Conservation (phyloP, 2,113 vertebrate genomes). For the Morone chrysops region DNA sequence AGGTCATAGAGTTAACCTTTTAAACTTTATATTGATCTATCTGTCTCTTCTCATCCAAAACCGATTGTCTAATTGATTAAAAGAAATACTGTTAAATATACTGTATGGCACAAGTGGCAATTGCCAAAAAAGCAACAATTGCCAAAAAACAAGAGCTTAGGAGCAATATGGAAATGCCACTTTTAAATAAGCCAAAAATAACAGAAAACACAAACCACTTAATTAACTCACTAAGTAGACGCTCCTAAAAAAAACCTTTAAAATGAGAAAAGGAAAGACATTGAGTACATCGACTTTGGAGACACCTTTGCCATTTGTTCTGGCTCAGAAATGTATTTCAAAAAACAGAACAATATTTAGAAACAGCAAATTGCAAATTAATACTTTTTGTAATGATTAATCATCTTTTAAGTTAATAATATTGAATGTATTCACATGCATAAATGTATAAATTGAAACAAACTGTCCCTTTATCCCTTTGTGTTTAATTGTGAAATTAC, state of each 20-base stretch:
- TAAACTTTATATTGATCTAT: background rate
- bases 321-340: background rate
- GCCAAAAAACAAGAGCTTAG: background rate
- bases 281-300: background rate
- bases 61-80: background rate
- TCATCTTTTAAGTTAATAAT: background rate
- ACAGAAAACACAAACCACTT: background rate
- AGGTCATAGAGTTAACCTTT: background rate
- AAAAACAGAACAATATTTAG: background rate
- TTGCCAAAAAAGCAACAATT: constrained; percentile 9
- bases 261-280: background rate
- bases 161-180: background rate
- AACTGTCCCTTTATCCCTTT: background rate
- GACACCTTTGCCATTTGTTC: background rate
- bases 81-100: background rate
- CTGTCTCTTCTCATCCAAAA: background rate
- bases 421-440: background rate
- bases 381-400: background rate
- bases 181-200: background rate
- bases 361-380: background rate
- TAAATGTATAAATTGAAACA: background rate
- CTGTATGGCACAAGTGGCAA: background rate
- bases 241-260: background rate
- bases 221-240: background rate
- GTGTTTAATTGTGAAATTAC: background rate